Conservation (phyloP, 2,888 invertebrate genomes). For the Dolichomitus sp. region DNA sequence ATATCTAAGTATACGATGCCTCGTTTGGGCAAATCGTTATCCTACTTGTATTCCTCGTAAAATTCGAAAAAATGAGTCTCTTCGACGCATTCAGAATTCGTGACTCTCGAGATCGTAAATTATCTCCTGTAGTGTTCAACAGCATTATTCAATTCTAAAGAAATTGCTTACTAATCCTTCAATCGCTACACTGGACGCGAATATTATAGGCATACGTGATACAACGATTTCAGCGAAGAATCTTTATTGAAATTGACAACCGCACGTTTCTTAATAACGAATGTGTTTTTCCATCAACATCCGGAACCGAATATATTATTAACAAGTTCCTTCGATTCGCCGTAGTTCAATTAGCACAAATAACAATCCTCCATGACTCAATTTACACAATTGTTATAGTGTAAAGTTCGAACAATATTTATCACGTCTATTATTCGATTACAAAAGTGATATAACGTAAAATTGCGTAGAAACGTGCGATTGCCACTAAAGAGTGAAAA, state of each 20-base stretch:
- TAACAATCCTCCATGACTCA: not conserved
- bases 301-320: not conserved
- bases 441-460: not conserved
- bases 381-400: constrained; percentile 2
- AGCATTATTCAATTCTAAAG: constrained; percentile 24
- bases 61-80: constrained; percentile 3
- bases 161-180: not conserved
- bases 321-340: not conserved
- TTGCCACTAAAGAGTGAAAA: constrained; percentile 18
- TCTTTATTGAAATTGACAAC: constrained; percentile 3
- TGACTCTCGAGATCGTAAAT: constrained; percentile 9
- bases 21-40: constrained; percentile 28
- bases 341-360: not conserved
- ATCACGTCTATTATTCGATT: constrained; percentile 9
- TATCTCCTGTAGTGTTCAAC: constrained; percentile 1
- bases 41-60: constrained; percentile 1
- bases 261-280: not conserved
- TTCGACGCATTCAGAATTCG: not conserved
- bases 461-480: constrained; percentile 10
- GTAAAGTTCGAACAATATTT: constrained; percentile 5
- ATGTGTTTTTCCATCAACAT: not conserved
- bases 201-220: constrained; percentile 17
- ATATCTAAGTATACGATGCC: constrained; percentile 42
- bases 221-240: constrained; percentile 14
- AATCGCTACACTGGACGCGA: constrained; percentile 6